Evolutionary conservation across 2,888 invertebrate genomes (phyloP).

Genomic region (Ephialtes manifestator): DNA sequence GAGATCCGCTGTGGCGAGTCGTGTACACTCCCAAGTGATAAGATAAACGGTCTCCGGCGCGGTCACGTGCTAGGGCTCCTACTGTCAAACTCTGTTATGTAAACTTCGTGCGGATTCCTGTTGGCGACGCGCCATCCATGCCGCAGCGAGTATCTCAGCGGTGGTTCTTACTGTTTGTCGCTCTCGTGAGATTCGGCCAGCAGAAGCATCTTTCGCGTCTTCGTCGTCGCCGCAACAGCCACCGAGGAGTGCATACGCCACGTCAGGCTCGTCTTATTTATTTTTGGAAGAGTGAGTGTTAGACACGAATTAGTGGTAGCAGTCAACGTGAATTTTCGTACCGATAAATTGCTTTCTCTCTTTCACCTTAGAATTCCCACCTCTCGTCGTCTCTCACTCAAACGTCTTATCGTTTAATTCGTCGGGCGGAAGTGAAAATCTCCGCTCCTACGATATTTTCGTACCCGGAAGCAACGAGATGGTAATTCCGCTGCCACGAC

Average conservation of each 20-base stretch:
- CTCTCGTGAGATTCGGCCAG: constrained; percentile 10
- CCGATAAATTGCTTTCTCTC: neutral
- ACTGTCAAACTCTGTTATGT: constrained; percentile 85
- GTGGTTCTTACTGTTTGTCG: constrained; percentile 15
- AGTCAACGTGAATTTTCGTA: neutral
- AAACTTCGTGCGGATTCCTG: constrained; percentile 78
- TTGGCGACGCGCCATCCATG: constrained; percentile 78
- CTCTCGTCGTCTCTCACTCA: neutral
- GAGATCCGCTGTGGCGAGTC: constrained; percentile 30
- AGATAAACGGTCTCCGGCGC: constrained; percentile 61
- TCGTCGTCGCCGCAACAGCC: constrained; percentile 20
- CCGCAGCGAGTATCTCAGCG: constrained; percentile 24
- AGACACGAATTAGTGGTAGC: neutral
- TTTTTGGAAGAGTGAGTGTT: constrained; percentile 40
- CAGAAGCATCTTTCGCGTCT: constrained; percentile 25
- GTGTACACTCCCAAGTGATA: constrained; percentile 46
- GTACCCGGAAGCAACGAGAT: constrained; percentile 63
- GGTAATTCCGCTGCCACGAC: constrained; percentile 21
- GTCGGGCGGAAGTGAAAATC: constrained; percentile 59
- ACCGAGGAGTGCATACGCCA: constrained; percentile 12
- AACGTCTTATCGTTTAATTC: constrained; percentile 48
- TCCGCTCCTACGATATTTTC: constrained; percentile 58
- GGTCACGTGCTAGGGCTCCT: constrained; percentile 81
- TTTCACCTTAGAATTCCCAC: neutral
- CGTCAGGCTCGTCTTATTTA: constrained; percentile 40